Conservation (phyloP, 2,113 vertebrate species). For the Podocnemis expansa region DNA sequence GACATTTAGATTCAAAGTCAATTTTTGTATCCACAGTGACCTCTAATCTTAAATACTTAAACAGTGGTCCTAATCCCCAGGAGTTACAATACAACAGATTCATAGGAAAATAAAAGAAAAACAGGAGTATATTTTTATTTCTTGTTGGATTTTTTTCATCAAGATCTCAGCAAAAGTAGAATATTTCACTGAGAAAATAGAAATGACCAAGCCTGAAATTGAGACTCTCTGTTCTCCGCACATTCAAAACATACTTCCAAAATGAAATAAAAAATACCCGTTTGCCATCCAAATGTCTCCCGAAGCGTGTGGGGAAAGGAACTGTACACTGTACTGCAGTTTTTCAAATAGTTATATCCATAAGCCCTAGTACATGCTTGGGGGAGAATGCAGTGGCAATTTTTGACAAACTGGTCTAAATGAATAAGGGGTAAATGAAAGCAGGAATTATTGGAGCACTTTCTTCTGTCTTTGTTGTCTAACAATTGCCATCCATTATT, state of each 20-base stretch:
- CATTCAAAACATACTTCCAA: background rate
- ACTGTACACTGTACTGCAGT: background rate
- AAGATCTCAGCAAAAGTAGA: background rate
- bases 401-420: background rate
- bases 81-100: constrained; percentile 14
- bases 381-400: background rate
- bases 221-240: background rate
- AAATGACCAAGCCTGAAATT: background rate
- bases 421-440: constrained; percentile 41
- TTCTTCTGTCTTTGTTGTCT: constrained; percentile 38
- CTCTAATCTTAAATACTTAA: background rate
- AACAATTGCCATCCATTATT: constrained; percentile 45
- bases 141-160: background rate
- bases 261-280: background rate
- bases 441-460: constrained; percentile 17
- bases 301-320: background rate
- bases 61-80: background rate
- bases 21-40: background rate
- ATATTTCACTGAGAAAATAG: background rate
- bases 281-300: background rate
- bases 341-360: background rate
- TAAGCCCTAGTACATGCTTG: background rate
- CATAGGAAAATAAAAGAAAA: constrained; percentile 41
- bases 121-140: background rate
- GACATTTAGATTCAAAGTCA: background rate